Percentiles rank a stretch among this genome's conserved stretches.
These are phyloP conservation scores for Drosophila percnosoma DNA, from an alignment of 2,888 invertebrate genomes.

Conservation along the genomic window DNA sequence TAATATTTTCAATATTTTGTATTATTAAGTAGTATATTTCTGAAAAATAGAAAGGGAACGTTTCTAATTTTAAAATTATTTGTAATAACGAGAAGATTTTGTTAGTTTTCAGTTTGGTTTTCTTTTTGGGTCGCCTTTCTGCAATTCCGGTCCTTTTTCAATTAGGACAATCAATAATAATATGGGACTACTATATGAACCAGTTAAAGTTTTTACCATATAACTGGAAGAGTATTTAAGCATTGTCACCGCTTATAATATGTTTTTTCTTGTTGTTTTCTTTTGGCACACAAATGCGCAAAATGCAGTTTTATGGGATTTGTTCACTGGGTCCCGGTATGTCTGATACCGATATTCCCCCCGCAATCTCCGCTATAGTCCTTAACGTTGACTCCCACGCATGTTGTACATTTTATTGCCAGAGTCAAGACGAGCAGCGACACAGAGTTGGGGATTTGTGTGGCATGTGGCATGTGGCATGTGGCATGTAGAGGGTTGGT, in stretches of 20 bases:
- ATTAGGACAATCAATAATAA: background rate
- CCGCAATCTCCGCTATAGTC: background rate
- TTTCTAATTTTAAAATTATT: too few species aligned
- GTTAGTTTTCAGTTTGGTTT: too few species aligned
- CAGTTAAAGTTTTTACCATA: background rate
- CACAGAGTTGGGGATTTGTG: conserved; percentile 11
- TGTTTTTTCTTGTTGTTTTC: conserved; percentile 6
- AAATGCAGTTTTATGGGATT: conserved; percentile 56
- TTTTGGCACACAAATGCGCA: conserved; percentile 74
- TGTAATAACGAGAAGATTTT: too few species aligned
- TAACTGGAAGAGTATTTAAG: background rate
- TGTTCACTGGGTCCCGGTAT: conserved; percentile 2
- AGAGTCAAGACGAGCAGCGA: conserved; percentile 32
- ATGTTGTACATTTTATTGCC: conserved; percentile 79
- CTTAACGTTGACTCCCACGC: conserved; percentile 42
- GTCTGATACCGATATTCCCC: background rate
- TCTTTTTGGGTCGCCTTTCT: too few species aligned
- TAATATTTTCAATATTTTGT: too few species aligned
- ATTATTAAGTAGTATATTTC: too few species aligned
- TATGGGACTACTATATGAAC: background rate
- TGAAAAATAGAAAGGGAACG: too few species aligned
- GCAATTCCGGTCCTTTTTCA: too few species aligned
- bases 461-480: conserved; percentile 5
- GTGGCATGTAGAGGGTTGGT: conserved; percentile 16
- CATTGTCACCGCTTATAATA: background rate